Percentiles rank a stretch among this genome's conserved stretches.
phyloP scores from a whole-genome alignment of 2,113 vertebrate species.

The Eonycteris spelaea region DNA sequence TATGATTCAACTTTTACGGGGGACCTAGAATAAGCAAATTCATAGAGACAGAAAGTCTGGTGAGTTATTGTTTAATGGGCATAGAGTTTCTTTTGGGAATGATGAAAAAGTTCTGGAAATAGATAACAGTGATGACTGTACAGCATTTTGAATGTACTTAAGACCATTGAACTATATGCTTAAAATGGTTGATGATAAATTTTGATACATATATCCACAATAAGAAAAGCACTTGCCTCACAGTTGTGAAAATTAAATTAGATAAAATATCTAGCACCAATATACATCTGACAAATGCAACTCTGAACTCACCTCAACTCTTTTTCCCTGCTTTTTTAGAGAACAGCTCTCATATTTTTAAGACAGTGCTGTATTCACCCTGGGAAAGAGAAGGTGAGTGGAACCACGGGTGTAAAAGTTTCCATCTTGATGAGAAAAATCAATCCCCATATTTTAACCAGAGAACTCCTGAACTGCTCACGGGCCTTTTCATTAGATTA shows the following conservation, averaged over 20 bases:
- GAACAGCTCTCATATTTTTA: not conserved
- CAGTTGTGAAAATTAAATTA: not conserved
- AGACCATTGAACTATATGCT: not conserved
- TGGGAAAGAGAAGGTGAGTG: not conserved
- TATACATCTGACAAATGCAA: not conserved
- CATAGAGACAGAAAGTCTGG: not conserved
- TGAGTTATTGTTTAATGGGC: not conserved
- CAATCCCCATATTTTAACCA: not conserved
- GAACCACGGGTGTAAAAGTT: not conserved
- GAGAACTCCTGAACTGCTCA: not conserved
- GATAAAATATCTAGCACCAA: not conserved
- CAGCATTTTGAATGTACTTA: not conserved
- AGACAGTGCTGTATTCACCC: not conserved
- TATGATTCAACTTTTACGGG: not conserved
- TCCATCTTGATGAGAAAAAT: not conserved
- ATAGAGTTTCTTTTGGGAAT: not conserved
- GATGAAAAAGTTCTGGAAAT: not conserved
- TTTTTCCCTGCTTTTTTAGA: not conserved
- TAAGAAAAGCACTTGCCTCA: not conserved
- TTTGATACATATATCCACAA: not conserved
- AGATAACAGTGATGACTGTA: not conserved
- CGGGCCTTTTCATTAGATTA: not conserved
- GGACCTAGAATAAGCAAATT: not conserved
- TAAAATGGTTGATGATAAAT: not conserved
- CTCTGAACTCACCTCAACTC: not conserved